Percentiles rank a stretch among this genome's conserved stretches.
Conservation (phyloP, 2,888 invertebrate species). For the Pimpla rufipes region DNA sequence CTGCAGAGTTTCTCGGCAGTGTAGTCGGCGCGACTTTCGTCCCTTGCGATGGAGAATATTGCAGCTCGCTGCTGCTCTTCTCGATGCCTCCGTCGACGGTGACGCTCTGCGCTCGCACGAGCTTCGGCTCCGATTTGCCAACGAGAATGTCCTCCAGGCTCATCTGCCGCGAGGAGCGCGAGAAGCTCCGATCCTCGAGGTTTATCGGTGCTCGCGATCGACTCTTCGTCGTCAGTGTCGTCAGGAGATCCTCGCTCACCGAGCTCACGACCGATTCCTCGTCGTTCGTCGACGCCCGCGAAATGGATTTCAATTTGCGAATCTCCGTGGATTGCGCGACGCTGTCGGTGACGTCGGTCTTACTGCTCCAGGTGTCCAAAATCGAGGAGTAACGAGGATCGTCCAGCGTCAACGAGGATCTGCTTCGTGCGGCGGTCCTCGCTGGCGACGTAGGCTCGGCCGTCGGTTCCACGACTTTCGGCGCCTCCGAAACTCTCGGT, state of each 20-base stretch:
- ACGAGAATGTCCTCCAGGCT: slow-evolving; percentile 81
- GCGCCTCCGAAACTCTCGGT: slow-evolving; percentile 29
- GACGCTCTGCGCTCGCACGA: slow-evolving; percentile 65
- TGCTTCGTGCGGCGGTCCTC: slow-evolving; percentile 47
- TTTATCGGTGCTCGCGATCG: slow-evolving; percentile 82
- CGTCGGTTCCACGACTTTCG: neutral
- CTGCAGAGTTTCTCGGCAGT: slow-evolving; percentile 34
- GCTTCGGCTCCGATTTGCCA: slow-evolving; percentile 73
- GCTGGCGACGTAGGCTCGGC: slow-evolving; percentile 30
- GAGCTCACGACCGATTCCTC: slow-evolving; percentile 40
- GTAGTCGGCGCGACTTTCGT: slow-evolving; percentile 29
- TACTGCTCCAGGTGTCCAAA: slow-evolving; percentile 42
- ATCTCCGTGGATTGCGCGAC: slow-evolving; percentile 13
- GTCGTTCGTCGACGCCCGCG: slow-evolving; percentile 25
- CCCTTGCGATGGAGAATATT: neutral
- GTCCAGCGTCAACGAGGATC: slow-evolving; percentile 65
- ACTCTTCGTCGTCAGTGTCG: slow-evolving; percentile 80
- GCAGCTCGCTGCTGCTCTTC: neutral
- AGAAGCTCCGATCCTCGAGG: slow-evolving; percentile 78
- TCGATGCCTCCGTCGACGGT: slow-evolving; percentile 46
- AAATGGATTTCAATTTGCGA: slow-evolving; percentile 20
- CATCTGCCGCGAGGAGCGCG: slow-evolving; percentile 79
- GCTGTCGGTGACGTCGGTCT: slow-evolving; percentile 20
- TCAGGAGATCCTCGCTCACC: slow-evolving; percentile 78
- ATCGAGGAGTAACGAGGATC: slow-evolving; percentile 53